Evolutionary conservation across 2,888 invertebrate genomes (phyloP), one percentile per base, ranked within the genome.

Genomic region (Agonopterix heracliana): DNA sequence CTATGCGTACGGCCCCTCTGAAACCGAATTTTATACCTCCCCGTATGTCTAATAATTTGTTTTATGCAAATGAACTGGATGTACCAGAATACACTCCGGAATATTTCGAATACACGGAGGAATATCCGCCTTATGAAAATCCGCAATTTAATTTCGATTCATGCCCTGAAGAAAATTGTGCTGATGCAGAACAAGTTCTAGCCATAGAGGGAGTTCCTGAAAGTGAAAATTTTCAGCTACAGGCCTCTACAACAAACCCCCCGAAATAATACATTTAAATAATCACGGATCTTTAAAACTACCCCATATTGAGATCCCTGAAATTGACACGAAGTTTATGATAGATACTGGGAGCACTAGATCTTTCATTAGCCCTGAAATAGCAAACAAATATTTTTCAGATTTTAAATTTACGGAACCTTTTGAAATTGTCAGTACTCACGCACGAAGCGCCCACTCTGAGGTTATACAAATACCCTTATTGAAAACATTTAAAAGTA

Each of bases 331-430:
- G 9, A 13, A 14, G 4, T 53, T 55, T 11, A 54, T 57, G 51
- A 53, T 57, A 11, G 57, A 57, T 43, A 57, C 57, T 1, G 55
- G 55, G 2, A 57, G 57, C 38, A 53, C 47, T 11, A 35, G 53
- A n/a, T 54, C 51, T 5, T 53, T 55, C 45, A 44, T 54, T 10
- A 53, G 53, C 44, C 49, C 52, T 13, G 41, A 45, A 13, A 46
- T 53, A 38, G 54, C 49, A 2, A 14, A 57, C n/a, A 46, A 52
- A 48, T 51, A 42, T 40, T 52, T 52, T 45, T 9, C 3, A 9
- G 9, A 41, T 2, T 49, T 11, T 45, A 49, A 36, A 46, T 9
- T 36, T 9, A 26, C 36, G 5, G 54, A 54, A 44, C 44, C 26
- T 4, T 52, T 54, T 36, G 38, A 54, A 45, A 48, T 54, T 9